Evolutionary conservation across 2,113 vertebrate species (phyloP).

Genomic region (Gasterosteus aculeatus): DNA sequence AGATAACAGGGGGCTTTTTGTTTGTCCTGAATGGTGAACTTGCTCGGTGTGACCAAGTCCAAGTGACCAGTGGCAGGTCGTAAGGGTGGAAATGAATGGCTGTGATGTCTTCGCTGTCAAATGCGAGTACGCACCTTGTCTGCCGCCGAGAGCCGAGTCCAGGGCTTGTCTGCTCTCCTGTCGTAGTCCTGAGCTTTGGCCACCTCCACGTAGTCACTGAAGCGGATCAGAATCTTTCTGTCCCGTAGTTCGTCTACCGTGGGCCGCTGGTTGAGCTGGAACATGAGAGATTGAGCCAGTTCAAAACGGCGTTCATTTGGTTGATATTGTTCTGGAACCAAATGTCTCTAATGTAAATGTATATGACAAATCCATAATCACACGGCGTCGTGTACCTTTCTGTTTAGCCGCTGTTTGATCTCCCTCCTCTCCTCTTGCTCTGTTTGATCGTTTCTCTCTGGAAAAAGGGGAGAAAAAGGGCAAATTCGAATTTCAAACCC

Average conservation of each 20-base stretch:
- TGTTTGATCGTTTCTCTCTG: conserved; percentile 97
- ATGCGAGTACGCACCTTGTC: conserved; percentile 87
- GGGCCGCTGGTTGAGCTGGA: conserved; percentile 95
- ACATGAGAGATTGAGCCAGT: neutral
- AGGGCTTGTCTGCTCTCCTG: conserved; percentile 96
- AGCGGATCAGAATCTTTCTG: conserved; percentile 97
- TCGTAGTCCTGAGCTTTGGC: conserved; percentile 99
- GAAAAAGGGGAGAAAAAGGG: neutral
- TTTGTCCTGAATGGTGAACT: conserved; percentile 15
- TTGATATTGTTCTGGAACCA: neutral
- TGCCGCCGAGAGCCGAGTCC: conserved; percentile 95
- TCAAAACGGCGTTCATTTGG: neutral
- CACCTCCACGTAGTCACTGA: conserved; percentile 99
- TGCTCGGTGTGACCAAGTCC: neutral
- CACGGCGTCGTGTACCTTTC: conserved; percentile 86
- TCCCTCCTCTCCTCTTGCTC: conserved; percentile 97
- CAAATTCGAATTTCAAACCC: conserved; percentile 7
- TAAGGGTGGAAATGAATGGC: neutral
- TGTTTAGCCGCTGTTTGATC: conserved; percentile 96
- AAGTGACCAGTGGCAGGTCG: neutral
- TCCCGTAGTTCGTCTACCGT: conserved; percentile 97
- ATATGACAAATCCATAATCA: neutral
- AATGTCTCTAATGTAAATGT: neutral
- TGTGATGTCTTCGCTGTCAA: neutral
- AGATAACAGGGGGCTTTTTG: neutral